phyloP scores from a whole-genome alignment of 1,140 invertebrate species.

The Acyrthosiphon pisum region DNA sequence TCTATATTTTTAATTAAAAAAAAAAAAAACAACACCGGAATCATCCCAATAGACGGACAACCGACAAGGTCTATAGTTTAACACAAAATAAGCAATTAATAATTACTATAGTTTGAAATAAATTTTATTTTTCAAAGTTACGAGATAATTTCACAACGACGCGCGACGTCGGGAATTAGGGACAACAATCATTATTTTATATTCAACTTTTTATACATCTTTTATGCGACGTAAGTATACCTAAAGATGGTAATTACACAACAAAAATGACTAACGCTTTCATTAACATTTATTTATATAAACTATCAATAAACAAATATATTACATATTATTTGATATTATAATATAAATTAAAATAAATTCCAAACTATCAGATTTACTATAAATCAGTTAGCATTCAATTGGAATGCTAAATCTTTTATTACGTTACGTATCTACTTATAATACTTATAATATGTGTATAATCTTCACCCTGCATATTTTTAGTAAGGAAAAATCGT shows the following conservation, averaged over 20 bases:
- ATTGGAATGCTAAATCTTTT: background rate
- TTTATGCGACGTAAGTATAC: background rate
- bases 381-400: background rate
- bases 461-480: background rate
- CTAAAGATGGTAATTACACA: background rate
- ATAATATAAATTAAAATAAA: conserved; percentile 16
- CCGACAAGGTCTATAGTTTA: background rate
- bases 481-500: background rate
- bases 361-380: background rate
- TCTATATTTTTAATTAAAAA: background rate
- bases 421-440: background rate
- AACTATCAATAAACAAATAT: background rate
- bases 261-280: background rate
- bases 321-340: background rate
- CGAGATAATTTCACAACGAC: background rate
- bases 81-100: background rate
- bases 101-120: background rate
- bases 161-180: background rate
- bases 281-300: conserved; percentile 26
- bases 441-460: background rate
- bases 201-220: background rate
- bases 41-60: background rate
- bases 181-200: background rate
- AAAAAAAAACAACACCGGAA: background rate
- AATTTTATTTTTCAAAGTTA: background rate